These are phyloP conservation scores for Riparia riparia DNA, from an alignment of 2,113 vertebrate species.

Conservation along the genomic window DNA sequence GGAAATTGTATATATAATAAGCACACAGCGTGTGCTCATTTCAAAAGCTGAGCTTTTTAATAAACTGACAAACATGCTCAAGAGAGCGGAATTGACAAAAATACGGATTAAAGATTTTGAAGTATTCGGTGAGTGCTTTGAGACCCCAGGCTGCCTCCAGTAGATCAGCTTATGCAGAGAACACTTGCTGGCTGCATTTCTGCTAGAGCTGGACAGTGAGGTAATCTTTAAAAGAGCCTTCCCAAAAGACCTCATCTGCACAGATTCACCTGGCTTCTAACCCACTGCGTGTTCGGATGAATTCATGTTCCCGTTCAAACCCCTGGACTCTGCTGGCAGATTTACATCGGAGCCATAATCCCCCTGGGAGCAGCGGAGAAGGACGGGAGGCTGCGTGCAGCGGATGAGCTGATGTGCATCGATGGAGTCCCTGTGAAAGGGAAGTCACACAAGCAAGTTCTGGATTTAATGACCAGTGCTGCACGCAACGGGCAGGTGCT, in stretches of 20 bases:
- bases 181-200: background rate
- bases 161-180: background rate
- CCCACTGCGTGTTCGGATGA: background rate
- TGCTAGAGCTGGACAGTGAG: background rate
- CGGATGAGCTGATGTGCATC: conserved; percentile 95
- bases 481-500: conserved; percentile 95
- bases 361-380: conserved; percentile 93
- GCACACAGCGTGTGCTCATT: background rate
- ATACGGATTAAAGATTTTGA: background rate
- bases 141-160: background rate
- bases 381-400: conserved; percentile 92
- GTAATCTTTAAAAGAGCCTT: background rate
- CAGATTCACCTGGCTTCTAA: background rate
- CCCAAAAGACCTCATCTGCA: background rate
- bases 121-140: background rate
- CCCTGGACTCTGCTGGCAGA: conserved; percentile 73
- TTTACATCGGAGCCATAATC: conserved; percentile 97
- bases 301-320: fast-evolving
- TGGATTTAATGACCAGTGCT: conserved; percentile 96
- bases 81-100: background rate
- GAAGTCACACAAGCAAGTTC: conserved; percentile 95
- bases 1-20: background rate
- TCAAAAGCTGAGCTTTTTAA: background rate
- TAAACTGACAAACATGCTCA: background rate
- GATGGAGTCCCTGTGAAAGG: conserved; percentile 93